Evolutionary conservation across 2,113 vertebrate species (phyloP).

Genomic region (Alces alces): DNA sequence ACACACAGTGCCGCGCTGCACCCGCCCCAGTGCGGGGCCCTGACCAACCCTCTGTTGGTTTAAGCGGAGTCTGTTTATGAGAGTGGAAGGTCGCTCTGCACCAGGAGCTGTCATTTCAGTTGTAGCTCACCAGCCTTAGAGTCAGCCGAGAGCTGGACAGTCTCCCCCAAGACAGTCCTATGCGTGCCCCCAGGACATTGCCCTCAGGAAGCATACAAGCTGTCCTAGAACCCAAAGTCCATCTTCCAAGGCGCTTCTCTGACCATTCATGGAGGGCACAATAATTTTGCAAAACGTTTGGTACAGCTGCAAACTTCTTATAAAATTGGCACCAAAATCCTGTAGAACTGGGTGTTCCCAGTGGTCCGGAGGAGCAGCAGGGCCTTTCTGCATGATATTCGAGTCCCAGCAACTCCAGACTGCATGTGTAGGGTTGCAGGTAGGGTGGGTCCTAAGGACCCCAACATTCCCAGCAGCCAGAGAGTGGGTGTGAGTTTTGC

Average conservation of each 20-base stretch:
- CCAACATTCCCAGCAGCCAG: background rate
- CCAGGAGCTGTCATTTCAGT: background rate
- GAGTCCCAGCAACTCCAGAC: background rate
- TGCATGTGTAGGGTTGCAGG: background rate
- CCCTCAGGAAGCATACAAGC: background rate
- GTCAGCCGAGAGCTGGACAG: background rate
- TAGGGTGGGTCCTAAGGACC: background rate
- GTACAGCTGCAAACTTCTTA: background rate
- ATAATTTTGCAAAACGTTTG: background rate
- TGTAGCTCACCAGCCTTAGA: background rate
- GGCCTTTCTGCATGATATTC: background rate
- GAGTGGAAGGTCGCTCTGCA: background rate
- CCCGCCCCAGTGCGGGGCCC: background rate
- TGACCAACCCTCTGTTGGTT: background rate
- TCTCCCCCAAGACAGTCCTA: background rate
- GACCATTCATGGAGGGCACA: background rate
- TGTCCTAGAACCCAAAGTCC: background rate
- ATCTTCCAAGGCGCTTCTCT: background rate
- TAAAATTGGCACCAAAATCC: background rate
- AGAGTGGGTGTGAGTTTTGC: background rate
- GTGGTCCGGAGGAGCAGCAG: background rate
- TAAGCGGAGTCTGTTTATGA: background rate
- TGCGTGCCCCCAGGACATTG: background rate
- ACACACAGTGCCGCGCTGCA: background rate
- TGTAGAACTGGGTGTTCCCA: background rate